A percentile compares a stretch with the other conserved stretches of the same genome.
Evolutionary conservation across 2,797 vertebrate species (phyloP).

Genomic region (Propithecus perrieri): DNA sequence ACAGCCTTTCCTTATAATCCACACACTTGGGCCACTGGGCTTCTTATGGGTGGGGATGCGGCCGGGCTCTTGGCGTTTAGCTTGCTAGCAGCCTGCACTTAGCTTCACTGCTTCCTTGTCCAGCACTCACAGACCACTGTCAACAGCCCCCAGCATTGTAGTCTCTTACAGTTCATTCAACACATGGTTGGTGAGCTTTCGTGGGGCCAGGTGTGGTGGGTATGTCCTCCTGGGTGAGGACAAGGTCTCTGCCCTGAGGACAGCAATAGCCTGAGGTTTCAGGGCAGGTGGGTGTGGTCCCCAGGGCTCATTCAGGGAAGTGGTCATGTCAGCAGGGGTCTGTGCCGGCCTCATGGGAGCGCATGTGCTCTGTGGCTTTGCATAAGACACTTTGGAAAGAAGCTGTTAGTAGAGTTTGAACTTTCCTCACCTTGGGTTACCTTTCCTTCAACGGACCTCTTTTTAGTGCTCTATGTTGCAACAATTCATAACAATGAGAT

Average conservation of each 20-base stretch:
- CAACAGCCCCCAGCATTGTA: accelerated
- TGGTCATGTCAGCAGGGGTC: too few species aligned
- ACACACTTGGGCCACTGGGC: accelerated
- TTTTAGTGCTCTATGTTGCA: not conserved
- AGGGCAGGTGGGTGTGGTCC: accelerated
- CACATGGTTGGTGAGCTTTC: accelerated
- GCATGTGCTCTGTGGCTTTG: not conserved
- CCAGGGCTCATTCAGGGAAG: not conserved
- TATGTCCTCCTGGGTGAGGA: not conserved
- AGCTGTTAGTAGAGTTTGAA: not conserved
- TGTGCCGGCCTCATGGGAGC: not conserved
- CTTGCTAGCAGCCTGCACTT: not conserved
- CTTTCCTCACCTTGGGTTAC: not conserved
- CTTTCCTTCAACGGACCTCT: not conserved
- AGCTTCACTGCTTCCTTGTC: not conserved
- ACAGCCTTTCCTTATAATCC: not conserved
- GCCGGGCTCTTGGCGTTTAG: accelerated
- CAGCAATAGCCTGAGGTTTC: accelerated
- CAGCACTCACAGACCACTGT: not conserved
- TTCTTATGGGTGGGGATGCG: not conserved
- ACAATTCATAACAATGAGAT: too few species aligned
- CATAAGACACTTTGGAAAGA: not conserved
- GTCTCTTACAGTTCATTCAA: accelerated
- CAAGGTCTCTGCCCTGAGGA: not conserved
- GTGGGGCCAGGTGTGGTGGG: accelerated